Evolutionary conservation across 2,113 vertebrate genomes (phyloP).

Genomic region (Axis porcinus): DNA sequence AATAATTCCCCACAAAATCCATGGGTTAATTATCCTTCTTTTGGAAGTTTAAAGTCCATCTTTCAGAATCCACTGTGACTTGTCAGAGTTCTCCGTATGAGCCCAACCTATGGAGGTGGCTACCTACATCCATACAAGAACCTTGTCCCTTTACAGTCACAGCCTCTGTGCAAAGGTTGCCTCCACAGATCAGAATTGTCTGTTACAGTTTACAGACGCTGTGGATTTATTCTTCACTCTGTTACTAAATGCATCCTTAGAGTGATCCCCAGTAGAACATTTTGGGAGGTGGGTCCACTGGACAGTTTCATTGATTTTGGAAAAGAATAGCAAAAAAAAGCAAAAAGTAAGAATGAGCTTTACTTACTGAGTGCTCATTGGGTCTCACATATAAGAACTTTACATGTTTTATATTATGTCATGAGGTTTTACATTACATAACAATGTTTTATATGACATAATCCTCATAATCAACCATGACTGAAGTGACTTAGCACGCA

Average conservation of each 20-base stretch:
- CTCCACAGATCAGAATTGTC: neutral
- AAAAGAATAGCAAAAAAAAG: neutral
- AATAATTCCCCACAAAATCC: constrained; percentile 6
- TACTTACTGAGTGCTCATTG: neutral
- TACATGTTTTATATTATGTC: neutral
- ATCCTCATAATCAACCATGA: neutral
- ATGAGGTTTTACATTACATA: neutral
- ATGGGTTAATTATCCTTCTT: neutral
- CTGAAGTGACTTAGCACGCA: rapidly evolving
- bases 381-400: neutral
- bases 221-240: neutral
- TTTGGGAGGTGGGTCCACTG: neutral
- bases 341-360: neutral
- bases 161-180: neutral
- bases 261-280: neutral
- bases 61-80: neutral
- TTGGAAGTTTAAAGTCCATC: neutral
- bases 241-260: neutral
- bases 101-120: neutral
- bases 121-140: neutral
- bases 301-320: neutral
- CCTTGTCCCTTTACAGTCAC: neutral
- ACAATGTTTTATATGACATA: neutral
- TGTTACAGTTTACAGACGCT: neutral
- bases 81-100: neutral